These are phyloP conservation scores for Garrulus glandarius DNA, from an alignment of 2,797 vertebrate species.

Conservation along the genomic window DNA sequence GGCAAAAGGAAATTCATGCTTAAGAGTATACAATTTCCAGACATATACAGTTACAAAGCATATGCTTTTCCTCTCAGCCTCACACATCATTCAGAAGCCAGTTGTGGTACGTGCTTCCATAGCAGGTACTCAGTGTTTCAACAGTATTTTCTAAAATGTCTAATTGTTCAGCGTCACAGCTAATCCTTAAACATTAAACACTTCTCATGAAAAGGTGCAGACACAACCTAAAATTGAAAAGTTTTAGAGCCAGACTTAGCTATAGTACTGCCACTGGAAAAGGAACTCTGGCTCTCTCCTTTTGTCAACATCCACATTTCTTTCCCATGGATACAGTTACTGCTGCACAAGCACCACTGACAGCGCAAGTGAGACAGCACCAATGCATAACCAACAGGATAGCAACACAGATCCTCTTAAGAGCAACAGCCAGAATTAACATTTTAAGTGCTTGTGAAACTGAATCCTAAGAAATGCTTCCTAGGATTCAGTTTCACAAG, in stretches of 20 bases:
- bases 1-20: background rate
- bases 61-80: background rate
- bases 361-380: background rate
- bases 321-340: background rate
- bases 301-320: fast-evolving
- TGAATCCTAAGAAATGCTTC: no score
- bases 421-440: background rate
- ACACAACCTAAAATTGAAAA: background rate
- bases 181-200: background rate
- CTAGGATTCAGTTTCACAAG: background rate
- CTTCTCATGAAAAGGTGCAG: background rate
- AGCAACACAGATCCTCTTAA: background rate
- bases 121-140: background rate
- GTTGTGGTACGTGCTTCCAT: background rate
- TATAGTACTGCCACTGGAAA: background rate
- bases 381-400: background rate
- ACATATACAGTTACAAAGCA: background rate
- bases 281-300: background rate
- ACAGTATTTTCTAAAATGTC: background rate
- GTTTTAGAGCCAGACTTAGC: background rate
- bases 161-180: background rate
- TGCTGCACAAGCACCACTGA: background rate
- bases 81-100: background rate
- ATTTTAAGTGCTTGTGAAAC: background rate
- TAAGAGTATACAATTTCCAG: background rate